These are phyloP conservation scores for Popillia japonica DNA, from an alignment of 1,140 invertebrate species.

Conservation along the genomic window DNA sequence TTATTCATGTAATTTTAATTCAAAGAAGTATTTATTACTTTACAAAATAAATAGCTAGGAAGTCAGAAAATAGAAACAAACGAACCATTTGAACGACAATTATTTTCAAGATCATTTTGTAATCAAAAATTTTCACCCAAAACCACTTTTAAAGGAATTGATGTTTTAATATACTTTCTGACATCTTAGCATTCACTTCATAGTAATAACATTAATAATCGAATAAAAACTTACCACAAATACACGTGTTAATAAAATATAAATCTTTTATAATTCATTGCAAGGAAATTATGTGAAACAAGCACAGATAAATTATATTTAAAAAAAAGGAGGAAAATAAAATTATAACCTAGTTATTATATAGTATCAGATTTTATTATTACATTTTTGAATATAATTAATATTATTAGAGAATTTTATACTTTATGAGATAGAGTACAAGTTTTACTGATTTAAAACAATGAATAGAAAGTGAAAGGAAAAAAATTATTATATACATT, in stretches of 20 bases:
- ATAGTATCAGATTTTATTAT: constrained; percentile 33
- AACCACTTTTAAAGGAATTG: not conserved
- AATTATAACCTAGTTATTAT: constrained; percentile 34
- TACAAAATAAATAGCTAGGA: no score
- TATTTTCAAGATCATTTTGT: no score
- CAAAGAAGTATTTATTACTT: no score
- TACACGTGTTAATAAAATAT: not conserved
- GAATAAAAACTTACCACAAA: not conserved
- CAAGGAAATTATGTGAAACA: not conserved
- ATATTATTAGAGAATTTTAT: constrained; percentile 37
- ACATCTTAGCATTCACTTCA: not conserved
- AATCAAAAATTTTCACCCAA: no score
- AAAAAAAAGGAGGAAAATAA: not conserved
- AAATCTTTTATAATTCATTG: not conserved
- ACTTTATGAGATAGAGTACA: constrained; percentile 35
- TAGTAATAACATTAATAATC: not conserved
- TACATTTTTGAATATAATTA: constrained; percentile 26
- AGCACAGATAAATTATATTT: constrained; percentile 21
- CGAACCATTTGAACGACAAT: no score
- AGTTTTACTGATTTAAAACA: constrained; percentile 31
- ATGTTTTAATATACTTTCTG: not conserved
- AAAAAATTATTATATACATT: constrained; percentile 15
- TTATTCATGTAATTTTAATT: no score
- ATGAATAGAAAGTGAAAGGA: not conserved
- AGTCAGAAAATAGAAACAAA: no score